A percentile compares a stretch with the other conserved stretches of the same genome.
phyloP scores from a whole-genome alignment of 2,113 vertebrate genomes.

The Cryptomyrus ogoouensis region DNA sequence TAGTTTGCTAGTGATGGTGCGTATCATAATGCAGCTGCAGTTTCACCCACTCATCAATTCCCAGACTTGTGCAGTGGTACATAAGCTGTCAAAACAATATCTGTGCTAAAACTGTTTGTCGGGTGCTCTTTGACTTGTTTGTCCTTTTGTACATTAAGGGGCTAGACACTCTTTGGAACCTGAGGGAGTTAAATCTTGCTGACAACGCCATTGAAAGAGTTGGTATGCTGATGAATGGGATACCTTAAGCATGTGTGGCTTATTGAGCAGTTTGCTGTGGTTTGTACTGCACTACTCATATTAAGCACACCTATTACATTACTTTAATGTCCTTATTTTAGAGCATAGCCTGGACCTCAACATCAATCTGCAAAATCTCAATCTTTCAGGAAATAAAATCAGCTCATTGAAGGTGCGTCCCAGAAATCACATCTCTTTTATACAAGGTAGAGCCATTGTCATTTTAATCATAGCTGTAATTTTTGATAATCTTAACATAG shows the following conservation, averaged over 20 bases:
- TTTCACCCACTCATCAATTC: background rate
- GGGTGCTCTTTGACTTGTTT: background rate
- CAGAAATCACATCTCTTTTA: constrained; percentile 24
- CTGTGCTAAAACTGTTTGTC: background rate
- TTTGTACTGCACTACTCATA: background rate
- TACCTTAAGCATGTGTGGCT: background rate
- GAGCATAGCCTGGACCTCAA: constrained; percentile 70
- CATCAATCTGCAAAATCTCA: constrained; percentile 68
- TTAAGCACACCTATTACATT: background rate
- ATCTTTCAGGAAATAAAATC: constrained; percentile 84
- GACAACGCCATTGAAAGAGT: constrained; percentile 68
- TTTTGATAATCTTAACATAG: background rate
- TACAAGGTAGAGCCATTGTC: background rate
- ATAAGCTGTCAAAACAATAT: background rate
- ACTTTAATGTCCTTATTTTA: constrained; percentile 31
- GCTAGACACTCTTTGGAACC: constrained; percentile 60
- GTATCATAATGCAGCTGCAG: background rate
- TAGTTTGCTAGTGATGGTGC: background rate
- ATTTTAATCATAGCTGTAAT: background rate
- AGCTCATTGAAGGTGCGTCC: constrained; percentile 76
- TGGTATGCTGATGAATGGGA: constrained; percentile 55
- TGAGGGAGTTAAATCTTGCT: constrained; percentile 74
- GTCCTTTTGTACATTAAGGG: constrained; percentile 50
- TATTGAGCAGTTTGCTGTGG: background rate
- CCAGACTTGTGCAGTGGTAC: background rate